Evolutionary conservation across 2,888 invertebrate genomes (phyloP).

Genomic region (Troides helena): DNA sequence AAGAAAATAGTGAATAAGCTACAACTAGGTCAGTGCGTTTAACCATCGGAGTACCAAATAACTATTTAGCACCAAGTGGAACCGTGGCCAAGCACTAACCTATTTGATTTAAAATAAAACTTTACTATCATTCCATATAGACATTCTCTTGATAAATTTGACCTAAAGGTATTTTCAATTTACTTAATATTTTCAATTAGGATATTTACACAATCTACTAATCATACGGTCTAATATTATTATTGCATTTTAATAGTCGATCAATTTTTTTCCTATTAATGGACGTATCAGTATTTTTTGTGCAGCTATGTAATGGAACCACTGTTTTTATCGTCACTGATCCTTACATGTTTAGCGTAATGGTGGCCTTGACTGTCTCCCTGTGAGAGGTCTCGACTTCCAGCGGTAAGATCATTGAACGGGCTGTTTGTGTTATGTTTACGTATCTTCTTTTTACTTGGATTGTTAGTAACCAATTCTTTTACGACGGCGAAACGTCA

Average conservation of each 20-base stretch:
- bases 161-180: background rate
- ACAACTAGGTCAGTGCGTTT: too few species aligned
- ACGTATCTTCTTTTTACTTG: background rate
- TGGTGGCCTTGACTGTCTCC: too few species aligned
- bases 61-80: too few species aligned
- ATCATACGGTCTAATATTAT: constrained; percentile 16
- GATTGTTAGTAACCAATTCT: background rate
- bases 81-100: too few species aligned
- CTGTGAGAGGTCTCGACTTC: background rate
- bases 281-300: constrained; percentile 11
- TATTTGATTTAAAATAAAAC: too few species aligned
- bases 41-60: too few species aligned
- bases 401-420: too few species aligned
- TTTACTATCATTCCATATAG: constrained; percentile 12
- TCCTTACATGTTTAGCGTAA: too few species aligned
- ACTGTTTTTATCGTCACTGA: background rate
- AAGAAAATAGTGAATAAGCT: too few species aligned
- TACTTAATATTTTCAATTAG: background rate
- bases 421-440: too few species aligned
- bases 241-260: constrained; percentile 14
- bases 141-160: constrained; percentile 2
- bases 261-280: background rate
- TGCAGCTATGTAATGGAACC: background rate
- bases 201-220: background rate
- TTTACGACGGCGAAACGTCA: constrained; percentile 2